phyloP scores from a whole-genome alignment of 2,797 vertebrate genomes.

The Petrocephalus sullivani region DNA sequence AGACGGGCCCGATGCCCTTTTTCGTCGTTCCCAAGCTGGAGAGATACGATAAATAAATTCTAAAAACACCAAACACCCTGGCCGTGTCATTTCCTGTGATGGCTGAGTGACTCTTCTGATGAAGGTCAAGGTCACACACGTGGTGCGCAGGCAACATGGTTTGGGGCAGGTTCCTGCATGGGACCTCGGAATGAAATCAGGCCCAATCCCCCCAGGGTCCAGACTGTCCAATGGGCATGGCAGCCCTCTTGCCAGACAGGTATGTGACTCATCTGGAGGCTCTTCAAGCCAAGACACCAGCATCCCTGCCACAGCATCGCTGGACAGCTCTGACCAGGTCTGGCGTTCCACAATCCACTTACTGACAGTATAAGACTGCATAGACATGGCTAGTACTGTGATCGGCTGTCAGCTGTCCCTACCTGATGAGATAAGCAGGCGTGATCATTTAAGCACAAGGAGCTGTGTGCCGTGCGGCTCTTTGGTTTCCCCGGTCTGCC shows the following conservation, averaged over 20 bases:
- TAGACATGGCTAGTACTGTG: background rate
- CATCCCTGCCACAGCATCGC: background rate
- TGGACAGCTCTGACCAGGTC: background rate
- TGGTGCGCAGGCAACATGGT: background rate
- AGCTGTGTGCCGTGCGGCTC: background rate
- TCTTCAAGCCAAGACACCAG: background rate
- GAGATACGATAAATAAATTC: slow-evolving; percentile 22
- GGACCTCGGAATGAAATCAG: background rate
- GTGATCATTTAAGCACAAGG: background rate
- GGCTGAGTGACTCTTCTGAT: background rate
- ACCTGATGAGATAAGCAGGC: background rate
- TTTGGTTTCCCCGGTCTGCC: background rate
- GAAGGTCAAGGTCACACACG: background rate
- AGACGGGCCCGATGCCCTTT: slow-evolving; percentile 95
- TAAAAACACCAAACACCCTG: background rate
- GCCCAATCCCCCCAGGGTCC: background rate
- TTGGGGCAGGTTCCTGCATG: background rate
- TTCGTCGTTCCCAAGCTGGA: slow-evolving; percentile 92
- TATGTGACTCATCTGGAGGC: too few species aligned
- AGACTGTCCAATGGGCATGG: background rate
- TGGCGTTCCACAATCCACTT: background rate
- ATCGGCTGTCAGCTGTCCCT: background rate
- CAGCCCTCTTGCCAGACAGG: background rate
- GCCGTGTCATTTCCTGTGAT: background rate
- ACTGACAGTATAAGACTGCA: background rate